Base-by-base conservation (phyloP, 2,797 vertebrate genomes). In the Anguilla megastoma region DNA sequence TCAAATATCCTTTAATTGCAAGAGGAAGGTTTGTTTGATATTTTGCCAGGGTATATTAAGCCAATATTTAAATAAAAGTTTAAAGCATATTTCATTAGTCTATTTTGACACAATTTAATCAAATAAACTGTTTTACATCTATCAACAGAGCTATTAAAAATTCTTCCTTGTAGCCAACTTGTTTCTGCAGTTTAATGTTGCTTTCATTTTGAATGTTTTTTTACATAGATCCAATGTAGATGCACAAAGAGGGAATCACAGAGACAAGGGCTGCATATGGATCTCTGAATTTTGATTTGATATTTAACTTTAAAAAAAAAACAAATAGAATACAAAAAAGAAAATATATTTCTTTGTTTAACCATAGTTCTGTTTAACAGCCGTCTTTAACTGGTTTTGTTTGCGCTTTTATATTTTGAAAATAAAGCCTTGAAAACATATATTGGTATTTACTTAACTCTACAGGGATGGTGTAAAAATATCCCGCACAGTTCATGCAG, bases 381-480 rank as follows among this genome's bases (percentile, higher is more conserved):
- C 4, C 16, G 21, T 21, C 58, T 63, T 63, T 58, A 58, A 58
- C 54, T 27, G 6, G 24, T 33, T 30, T 30, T 9, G 69, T 24
- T 8, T 80, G 76, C 18, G 5, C 36, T 80, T 45, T 83, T 18
- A 33, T 36, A 30, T 33, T 16, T 14, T 36, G 16, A 36, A 79
- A 79, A 36, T 41, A 30, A 41, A 18, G 74, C 33, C 74, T 7
- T 6, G 30, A 84, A 87, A 84, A 87, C 41, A 14, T 27, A 14
- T 41, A 18, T 4, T 24, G 12, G 33, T 45, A 3, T 0, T 2
- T 79, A 36, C 74, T 45, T 79, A 36, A 79, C 12, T 79, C 33
- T 79, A 79, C 74, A 79, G 74, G 36, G 33, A 14, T 24, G 71
- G 50, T 54, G n/a, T 74, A 76, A 79, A 87, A 87, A 87, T 56